phyloP scores from a whole-genome alignment of 2,113 vertebrate genomes.

The Heteronetta atricapilla region DNA sequence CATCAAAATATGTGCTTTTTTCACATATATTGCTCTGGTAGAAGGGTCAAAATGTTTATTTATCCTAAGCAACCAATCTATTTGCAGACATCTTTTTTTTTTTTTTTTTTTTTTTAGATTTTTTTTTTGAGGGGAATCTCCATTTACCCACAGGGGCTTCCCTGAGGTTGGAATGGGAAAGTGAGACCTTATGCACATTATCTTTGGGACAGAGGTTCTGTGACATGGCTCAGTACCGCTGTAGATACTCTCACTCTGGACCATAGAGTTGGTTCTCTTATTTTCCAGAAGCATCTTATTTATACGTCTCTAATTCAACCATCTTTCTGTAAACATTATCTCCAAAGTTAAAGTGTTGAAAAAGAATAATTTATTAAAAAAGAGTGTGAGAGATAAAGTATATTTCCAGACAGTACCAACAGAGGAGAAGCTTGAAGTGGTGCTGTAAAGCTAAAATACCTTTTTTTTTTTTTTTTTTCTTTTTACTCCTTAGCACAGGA shows the following conservation, averaged over 20 bases:
- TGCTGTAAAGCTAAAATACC: background rate
- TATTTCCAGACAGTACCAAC: slow-evolving; percentile 8
- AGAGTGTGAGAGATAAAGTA: slow-evolving; percentile 20
- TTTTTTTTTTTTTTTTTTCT: too few relatives aligned
- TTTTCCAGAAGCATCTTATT: background rate
- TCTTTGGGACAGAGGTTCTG: background rate
- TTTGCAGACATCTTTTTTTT: background rate
- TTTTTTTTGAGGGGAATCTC: background rate
- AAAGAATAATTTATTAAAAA: slow-evolving; percentile 25
- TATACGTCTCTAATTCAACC: background rate
- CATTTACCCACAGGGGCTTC: background rate
- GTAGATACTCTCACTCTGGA: background rate
- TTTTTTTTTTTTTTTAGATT: background rate
- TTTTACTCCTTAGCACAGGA: background rate
- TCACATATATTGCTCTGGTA: background rate
- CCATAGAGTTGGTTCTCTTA: background rate
- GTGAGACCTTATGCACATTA: background rate
- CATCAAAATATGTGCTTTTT: background rate
- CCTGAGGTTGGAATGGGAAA: background rate
- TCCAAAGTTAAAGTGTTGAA: slow-evolving; percentile 11
- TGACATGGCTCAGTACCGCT: background rate
- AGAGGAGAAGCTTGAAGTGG: background rate
- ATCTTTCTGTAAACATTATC: background rate
- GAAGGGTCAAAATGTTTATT: background rate
- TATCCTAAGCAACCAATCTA: slow-evolving; percentile 7